Conservation (phyloP, 2,888 invertebrate genomes). For the Agonopterix alstromeriana region DNA sequence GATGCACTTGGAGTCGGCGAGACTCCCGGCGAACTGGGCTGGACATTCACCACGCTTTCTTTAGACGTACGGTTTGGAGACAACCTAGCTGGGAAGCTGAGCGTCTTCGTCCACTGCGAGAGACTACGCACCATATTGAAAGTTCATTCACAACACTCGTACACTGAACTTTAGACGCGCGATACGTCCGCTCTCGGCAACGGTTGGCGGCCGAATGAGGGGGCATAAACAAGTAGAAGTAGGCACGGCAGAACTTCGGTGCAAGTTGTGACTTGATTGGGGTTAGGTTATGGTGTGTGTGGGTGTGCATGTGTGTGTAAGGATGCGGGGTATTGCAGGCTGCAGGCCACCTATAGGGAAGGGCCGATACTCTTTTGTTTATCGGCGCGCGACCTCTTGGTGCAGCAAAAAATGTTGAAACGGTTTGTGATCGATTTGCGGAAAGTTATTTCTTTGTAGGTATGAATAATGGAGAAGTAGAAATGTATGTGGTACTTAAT, state of each 20-base stretch:
- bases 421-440: background rate
- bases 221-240: constrained; percentile 18
- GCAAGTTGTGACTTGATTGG: constrained; percentile 58
- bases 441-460: no score
- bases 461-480: no score
- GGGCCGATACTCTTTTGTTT: constrained; percentile 59
- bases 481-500: no score
- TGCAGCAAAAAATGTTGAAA: constrained; percentile 18
- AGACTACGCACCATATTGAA: constrained; percentile 89
- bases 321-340: no score
- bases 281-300: constrained; percentile 23
- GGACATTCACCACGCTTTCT: constrained; percentile 80
- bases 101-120: constrained; percentile 93
- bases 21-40: constrained; percentile 70
- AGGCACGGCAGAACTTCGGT: constrained; percentile 41
- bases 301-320: constrained; percentile 16
- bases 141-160: constrained; percentile 68
- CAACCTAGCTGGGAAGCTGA: constrained; percentile 91
- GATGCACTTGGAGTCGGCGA: constrained; percentile 80
- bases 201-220: constrained; percentile 59
- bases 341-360: constrained; percentile 37
- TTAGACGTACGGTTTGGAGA: constrained; percentile 88
- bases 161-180: constrained; percentile 46
- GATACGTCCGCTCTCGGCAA: constrained; percentile 44
- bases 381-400: constrained; percentile 29